phyloP scores from a whole-genome alignment of 1,140 invertebrate species.

The Campodea augens region DNA sequence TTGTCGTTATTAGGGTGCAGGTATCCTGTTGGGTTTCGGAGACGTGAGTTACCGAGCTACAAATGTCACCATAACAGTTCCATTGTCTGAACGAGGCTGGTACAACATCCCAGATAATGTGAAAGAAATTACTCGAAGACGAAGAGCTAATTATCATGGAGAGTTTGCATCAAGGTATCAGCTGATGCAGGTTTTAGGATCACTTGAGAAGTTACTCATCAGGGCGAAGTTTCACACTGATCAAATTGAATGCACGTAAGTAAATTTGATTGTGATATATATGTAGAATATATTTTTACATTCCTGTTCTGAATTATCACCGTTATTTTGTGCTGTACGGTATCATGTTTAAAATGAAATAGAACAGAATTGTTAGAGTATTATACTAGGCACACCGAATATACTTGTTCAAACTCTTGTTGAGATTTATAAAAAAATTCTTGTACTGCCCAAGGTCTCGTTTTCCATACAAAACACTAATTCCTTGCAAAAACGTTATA shows the following conservation, averaged over 20 bases:
- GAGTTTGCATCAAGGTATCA: constrained; percentile 46
- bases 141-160: constrained; percentile 36
- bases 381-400: no score
- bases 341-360: no score
- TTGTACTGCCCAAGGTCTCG: no score
- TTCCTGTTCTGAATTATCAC: no score
- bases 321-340: no score
- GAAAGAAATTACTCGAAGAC: constrained; percentile 33
- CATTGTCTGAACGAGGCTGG: constrained; percentile 46
- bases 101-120: constrained; percentile 43
- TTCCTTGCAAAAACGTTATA: no score
- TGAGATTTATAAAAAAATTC: no score
- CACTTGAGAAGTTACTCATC: constrained; percentile 60
- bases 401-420: no score
- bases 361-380: no score
- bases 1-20: constrained; percentile 24
- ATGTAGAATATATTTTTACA: no score
- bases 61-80: constrained; percentile 34
- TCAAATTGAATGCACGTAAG: constrained; percentile 65
- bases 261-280: constrained; percentile 3
- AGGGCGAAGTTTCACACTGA: constrained; percentile 83
- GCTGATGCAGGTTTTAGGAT: constrained; percentile 63
- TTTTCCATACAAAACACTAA: no score
- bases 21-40: constrained; percentile 41
- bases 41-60: constrained; percentile 37